phyloP scores from a whole-genome alignment of 1,140 invertebrate species.

The Sinonovacula constricta region DNA sequence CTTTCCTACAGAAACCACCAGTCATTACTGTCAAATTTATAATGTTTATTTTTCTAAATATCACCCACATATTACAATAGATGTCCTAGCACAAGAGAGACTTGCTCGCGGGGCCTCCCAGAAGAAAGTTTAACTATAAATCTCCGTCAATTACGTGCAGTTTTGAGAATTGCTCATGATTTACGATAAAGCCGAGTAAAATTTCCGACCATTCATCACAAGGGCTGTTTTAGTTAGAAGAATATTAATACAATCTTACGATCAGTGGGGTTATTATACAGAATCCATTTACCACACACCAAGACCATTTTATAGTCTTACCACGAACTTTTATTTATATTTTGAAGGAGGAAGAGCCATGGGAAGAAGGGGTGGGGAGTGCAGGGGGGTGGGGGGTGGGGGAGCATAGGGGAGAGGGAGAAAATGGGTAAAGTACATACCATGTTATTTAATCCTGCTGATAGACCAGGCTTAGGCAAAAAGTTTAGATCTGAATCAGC shows the following conservation, averaged over 20 bases:
- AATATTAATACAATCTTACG: slow-evolving; percentile 43
- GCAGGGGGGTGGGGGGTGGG: too few species aligned
- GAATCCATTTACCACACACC: slow-evolving; percentile 19
- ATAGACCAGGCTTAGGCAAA: too few species aligned
- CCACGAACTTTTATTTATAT: neutral
- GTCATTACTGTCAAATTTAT: too few species aligned
- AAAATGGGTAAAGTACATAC: too few species aligned
- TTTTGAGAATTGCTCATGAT: slow-evolving; percentile 39
- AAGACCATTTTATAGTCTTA: neutral
- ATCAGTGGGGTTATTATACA: slow-evolving; percentile 21
- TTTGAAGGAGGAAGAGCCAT: neutral
- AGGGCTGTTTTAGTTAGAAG: slow-evolving; percentile 18
- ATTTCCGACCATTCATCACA: slow-evolving; percentile 30
- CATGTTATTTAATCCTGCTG: too few species aligned
- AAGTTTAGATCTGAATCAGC: too few species aligned
- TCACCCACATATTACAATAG: too few species aligned
- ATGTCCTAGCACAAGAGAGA: too few species aligned
- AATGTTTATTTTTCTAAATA: too few species aligned
- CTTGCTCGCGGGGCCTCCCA: slow-evolving; percentile 42
- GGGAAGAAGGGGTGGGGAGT: too few species aligned
- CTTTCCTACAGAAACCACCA: too few species aligned
- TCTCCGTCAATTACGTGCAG: slow-evolving; percentile 36
- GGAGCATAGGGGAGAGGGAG: too few species aligned
- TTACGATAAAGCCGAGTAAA: slow-evolving; percentile 32
- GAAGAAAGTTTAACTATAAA: slow-evolving; percentile 37